Conservation (phyloP, 2,113 vertebrate species). For the Symphodus melops region DNA sequence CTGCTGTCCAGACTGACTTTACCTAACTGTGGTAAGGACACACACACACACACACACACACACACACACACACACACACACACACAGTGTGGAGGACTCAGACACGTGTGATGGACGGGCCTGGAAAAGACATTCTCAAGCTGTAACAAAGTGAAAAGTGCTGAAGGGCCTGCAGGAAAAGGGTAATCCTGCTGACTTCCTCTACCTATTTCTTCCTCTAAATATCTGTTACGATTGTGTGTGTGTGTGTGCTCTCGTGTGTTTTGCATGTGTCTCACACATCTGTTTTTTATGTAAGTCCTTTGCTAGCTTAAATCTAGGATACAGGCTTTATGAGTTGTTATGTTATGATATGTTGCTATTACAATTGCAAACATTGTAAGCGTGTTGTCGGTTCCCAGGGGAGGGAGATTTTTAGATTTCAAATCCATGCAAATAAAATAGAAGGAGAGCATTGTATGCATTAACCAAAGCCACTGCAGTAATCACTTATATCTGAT, state of each 20-base stretch:
- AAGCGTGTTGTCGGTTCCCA: slow-evolving; percentile 25
- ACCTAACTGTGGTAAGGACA: slow-evolving; percentile 90
- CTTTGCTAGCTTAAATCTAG: neutral
- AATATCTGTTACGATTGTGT: slow-evolving; percentile 27
- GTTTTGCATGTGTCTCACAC: slow-evolving; percentile 7
- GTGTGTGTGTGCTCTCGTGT: neutral
- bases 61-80: slow-evolving; percentile 24
- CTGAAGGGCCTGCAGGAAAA: slow-evolving; percentile 20
- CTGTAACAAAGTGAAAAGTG: slow-evolving; percentile 33
- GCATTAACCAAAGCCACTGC: slow-evolving; percentile 13
- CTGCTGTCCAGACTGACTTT: slow-evolving; percentile 87
- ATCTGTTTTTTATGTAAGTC: slow-evolving; percentile 16
- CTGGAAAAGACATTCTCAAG: slow-evolving; percentile 42
- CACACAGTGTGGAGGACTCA: neutral
- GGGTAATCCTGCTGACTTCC: slow-evolving; percentile 20
- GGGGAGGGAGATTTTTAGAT: neutral
- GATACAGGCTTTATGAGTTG: neutral
- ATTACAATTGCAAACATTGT: slow-evolving; percentile 11
- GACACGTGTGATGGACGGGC: slow-evolving; percentile 2
- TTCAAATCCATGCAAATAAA: slow-evolving; percentile 11
- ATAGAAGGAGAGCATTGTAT: slow-evolving; percentile 9
- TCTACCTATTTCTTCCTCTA: slow-evolving; percentile 11
- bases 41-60: slow-evolving; percentile 12
- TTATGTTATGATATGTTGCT: too few relatives aligned
- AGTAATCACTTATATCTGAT: slow-evolving; percentile 33